These are phyloP conservation scores for Coelopa pilipes DNA, from an alignment of 2,888 invertebrate species.

Conservation along the genomic window DNA sequence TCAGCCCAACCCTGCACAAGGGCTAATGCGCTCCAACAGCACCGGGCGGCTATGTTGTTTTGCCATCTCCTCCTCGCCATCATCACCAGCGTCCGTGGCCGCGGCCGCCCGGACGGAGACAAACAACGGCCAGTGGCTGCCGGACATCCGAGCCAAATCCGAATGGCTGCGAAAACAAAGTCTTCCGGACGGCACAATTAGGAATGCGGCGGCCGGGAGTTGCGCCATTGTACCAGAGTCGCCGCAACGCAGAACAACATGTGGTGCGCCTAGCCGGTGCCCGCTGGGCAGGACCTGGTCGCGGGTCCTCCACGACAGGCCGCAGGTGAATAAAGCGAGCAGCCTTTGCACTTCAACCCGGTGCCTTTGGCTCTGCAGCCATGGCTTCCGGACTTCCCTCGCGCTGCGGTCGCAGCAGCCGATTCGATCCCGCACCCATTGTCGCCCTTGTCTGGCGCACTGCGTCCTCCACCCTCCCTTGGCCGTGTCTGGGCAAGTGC, in stretches of 20 bases:
- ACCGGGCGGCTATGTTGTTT: background rate
- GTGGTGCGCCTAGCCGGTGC: background rate
- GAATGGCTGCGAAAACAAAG: no score
- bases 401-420: slow-evolving; percentile 14
- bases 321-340: slow-evolving; percentile 8
- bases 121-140: no score
- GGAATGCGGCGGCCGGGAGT: no score
- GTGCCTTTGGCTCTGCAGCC: background rate
- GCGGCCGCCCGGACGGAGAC: no score
- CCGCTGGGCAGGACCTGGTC: slow-evolving; percentile 2
- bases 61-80: background rate
- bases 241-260: no score
- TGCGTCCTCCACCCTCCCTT: background rate
- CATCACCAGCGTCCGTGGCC: background rate
- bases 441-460: slow-evolving; percentile 20
- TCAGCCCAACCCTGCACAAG: background rate
- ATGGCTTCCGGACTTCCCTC: background rate
- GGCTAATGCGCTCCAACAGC: background rate
- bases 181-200: no score
- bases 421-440: slow-evolving; percentile 19
- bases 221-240: no score
- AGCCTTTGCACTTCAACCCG: no score
- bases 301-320: background rate
- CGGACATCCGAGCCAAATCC: no score
- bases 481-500: background rate